A percentile compares a stretch with the other conserved stretches of the same genome.
Evolutionary conservation across 1,140 invertebrate species (phyloP).

Genomic region (Oreohelix idahoensis): DNA sequence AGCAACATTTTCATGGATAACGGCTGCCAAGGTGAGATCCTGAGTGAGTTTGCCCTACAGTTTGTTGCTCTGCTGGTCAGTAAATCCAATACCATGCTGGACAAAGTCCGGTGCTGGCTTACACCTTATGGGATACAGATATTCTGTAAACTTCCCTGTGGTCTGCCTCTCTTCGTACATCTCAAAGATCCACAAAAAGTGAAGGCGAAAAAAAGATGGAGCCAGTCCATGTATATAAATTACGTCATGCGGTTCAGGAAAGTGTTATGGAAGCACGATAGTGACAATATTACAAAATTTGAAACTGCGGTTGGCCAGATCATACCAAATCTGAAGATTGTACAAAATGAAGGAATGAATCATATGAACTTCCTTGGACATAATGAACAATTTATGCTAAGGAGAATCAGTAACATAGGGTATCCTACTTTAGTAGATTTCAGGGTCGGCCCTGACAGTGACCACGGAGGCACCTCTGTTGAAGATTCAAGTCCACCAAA

Average conservation of each 20-base stretch:
- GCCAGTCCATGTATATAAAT: slow-evolving; percentile 65
- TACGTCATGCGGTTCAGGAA: slow-evolving; percentile 58
- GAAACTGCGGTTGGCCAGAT: not conserved
- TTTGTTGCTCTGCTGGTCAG: slow-evolving; percentile 52
- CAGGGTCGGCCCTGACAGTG: not conserved
- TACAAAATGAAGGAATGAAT: not conserved
- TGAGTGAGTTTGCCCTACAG: slow-evolving; percentile 63
- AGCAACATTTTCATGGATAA: slow-evolving; percentile 68
- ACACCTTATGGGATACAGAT: slow-evolving; percentile 64
- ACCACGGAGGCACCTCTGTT: slow-evolving; percentile 28
- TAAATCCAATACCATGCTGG: slow-evolving; percentile 47
- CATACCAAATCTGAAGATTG: not conserved
- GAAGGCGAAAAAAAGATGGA: slow-evolving; percentile 66
- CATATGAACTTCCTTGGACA: not conserved
- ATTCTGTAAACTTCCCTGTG: slow-evolving; percentile 46
- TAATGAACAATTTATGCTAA: slow-evolving; percentile 2
- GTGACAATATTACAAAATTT: not conserved
- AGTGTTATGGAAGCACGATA: slow-evolving; percentile 39
- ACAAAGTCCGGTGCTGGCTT: slow-evolving; percentile 45
- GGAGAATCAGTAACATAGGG: slow-evolving; percentile 16
- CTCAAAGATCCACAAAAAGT: slow-evolving; percentile 61
- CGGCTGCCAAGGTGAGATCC: slow-evolving; percentile 48
- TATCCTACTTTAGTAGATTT: slow-evolving; percentile 17
- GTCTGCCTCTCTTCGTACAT: slow-evolving; percentile 59
- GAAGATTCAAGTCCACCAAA: slow-evolving; percentile 38